Conservation (phyloP, 2,113 vertebrate genomes). For the Gobiocypris rarus region DNA sequence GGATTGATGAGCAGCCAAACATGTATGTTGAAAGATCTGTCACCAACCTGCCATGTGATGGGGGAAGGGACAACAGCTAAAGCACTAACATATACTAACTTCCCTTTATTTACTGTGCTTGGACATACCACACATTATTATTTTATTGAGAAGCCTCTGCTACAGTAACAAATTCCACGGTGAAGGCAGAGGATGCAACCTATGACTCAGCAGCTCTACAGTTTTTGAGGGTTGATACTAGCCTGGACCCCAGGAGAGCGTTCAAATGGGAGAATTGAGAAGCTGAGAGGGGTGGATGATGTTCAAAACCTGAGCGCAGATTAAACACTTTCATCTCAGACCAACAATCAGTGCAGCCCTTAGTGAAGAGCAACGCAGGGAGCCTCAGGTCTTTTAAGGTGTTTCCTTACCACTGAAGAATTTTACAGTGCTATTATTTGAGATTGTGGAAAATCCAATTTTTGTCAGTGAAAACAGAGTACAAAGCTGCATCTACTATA, state of each 20-base stretch:
- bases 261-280: slow-evolving; percentile 58
- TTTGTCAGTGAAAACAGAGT: not conserved
- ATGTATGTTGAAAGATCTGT: slow-evolving; percentile 55
- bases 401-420: not conserved
- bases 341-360: slow-evolving; percentile 9
- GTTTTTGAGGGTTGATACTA: slow-evolving; percentile 49
- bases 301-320: slow-evolving; percentile 59
- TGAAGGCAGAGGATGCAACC: slow-evolving; percentile 4
- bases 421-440: not conserved
- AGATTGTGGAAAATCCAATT: not conserved
- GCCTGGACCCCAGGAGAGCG: slow-evolving; percentile 52
- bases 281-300: slow-evolving; percentile 55
- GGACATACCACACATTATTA: not conserved
- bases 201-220: slow-evolving; percentile 42
- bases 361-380: slow-evolving; percentile 8
- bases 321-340: slow-evolving; percentile 51
- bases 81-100: not conserved
- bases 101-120: not conserved
- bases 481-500: not conserved
- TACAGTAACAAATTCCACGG: not conserved
- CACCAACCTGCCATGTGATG: slow-evolving; percentile 65
- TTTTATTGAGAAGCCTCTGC: not conserved
- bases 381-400: not conserved
- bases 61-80: slow-evolving; percentile 31
- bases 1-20: slow-evolving; percentile 59